Base-by-base conservation (phyloP, 2,888 invertebrate species). In the Sinopyrophorus schimmeli region DNA sequence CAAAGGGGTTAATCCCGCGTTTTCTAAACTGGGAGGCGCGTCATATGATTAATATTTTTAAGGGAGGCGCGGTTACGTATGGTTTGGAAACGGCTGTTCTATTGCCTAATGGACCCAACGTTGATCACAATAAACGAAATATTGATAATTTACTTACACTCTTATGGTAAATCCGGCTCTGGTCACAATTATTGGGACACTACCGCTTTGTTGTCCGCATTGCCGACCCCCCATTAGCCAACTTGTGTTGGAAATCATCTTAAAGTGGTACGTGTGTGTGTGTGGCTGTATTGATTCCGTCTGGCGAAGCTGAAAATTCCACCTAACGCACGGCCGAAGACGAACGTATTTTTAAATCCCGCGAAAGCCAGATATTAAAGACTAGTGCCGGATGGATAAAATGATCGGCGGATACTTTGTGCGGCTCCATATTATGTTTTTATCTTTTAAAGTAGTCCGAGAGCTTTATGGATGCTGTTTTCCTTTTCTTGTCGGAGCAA, bases 211-310 rank as follows among this genome's bases (percentile, higher is more conserved):
- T 38, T 20, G 27, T 18, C 21, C 5, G 30, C 28, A 40, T 30
- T 20, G 24, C 16, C 37, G 32, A 32, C 23, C 24, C 14, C 5
- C 37, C 37, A 16, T 15, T 37, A 28, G 16, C 17, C 28, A 17
- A 18, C 18, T 40, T 14, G 28, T 28, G 39, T 20, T 30, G 26
- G 38, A 18, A 40, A 40, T 40, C 39, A 21, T 20, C 39, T 15
- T 40, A 3, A 38, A 40, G 39, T 40, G 21, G 39, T 20, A n/a
- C n/a, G n/a, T n/a, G n/a, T n/a, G n/a, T n/a, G n/a, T n/a, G n/a
- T n/a, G n/a, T n/a, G n/a, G n/a, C n/a, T n/a, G n/a, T n/a, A 40
- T 40, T 21, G 39, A 40, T 40, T 40, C 39, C 39, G 30, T 18
- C 14, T n/a, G 27, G 30, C 23, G 14, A 9, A 21, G 39, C 28